Percentiles rank a stretch among this genome's conserved stretches.
Evolutionary conservation across 2,113 vertebrate genomes (phyloP).

Genomic region (Calidris pugnax): DNA sequence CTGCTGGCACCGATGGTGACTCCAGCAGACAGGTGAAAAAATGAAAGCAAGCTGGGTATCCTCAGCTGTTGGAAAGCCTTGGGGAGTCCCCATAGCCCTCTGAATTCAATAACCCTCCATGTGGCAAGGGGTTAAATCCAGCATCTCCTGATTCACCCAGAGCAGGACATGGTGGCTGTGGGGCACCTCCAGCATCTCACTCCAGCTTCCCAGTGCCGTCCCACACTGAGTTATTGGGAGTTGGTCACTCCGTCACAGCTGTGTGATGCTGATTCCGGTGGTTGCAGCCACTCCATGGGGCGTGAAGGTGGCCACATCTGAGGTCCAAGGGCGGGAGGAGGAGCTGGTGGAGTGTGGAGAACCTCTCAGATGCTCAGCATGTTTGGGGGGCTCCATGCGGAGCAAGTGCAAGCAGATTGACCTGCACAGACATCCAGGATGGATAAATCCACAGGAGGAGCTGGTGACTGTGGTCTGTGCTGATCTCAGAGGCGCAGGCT

Average conservation of each 20-base stretch:
- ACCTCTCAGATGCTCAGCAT: not conserved
- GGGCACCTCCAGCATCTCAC: not conserved
- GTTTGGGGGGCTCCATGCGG: not conserved
- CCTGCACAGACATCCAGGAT: not conserved
- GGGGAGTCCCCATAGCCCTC: not conserved
- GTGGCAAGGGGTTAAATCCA: not conserved
- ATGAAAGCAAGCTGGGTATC: not conserved
- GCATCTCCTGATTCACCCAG: not conserved
- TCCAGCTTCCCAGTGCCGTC: not conserved
- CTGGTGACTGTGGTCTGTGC: not conserved
- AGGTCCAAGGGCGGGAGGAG: not conserved
- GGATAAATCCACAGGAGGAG: not conserved
- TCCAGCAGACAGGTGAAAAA: not conserved
- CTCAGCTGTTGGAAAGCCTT: not conserved
- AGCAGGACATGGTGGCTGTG: not conserved
- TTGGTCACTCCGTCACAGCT: accelerated
- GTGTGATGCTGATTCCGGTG: not conserved
- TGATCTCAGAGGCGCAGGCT: not conserved
- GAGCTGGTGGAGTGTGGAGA: not conserved
- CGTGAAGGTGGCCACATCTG: not conserved
- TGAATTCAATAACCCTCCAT: not conserved
- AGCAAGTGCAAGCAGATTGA: not conserved
- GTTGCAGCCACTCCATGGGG: not conserved
- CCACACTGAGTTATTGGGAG: accelerated
- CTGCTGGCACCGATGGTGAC: not conserved